These are phyloP conservation scores for Himalopsyche anomala DNA, from an alignment of 2,888 invertebrate species.

Conservation along the genomic window DNA sequence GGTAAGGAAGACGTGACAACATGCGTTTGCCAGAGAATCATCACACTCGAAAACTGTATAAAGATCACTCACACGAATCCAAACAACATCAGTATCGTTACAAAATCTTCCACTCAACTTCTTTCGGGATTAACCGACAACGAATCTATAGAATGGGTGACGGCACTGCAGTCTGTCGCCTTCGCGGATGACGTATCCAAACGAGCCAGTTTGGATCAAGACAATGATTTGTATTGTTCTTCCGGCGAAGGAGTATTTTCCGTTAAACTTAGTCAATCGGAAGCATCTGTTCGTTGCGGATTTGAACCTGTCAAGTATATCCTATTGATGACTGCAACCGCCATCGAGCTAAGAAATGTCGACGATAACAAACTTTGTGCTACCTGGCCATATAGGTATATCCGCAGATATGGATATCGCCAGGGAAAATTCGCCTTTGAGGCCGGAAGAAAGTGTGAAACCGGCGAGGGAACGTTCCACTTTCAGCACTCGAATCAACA, in stretches of 20 bases:
- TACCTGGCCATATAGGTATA: slow-evolving; percentile 91
- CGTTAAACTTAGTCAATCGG: slow-evolving; percentile 86
- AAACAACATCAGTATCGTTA: slow-evolving; percentile 82
- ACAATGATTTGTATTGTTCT: slow-evolving; percentile 92
- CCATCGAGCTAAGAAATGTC: slow-evolving; percentile 84
- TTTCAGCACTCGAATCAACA: slow-evolving; percentile 89
- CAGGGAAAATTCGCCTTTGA: slow-evolving; percentile 92
- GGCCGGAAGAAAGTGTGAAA: slow-evolving; percentile 90
- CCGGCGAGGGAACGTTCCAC: slow-evolving; percentile 89
- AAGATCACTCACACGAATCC: slow-evolving; percentile 85
- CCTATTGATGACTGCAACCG: slow-evolving; percentile 84
- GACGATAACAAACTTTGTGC: slow-evolving; percentile 81
- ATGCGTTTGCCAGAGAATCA: slow-evolving; percentile 83
- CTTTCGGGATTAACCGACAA: slow-evolving; percentile 79
- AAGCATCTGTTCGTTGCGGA: slow-evolving; percentile 86
- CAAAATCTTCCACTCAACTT: slow-evolving; percentile 83
- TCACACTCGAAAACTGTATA: slow-evolving; percentile 91
- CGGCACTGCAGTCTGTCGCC: slow-evolving; percentile 87
- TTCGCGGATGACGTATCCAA: slow-evolving; percentile 83
- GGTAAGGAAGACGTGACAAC: slow-evolving; percentile 83
- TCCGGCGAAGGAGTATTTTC: slow-evolving; percentile 89
- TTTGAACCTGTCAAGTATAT: slow-evolving; percentile 84
- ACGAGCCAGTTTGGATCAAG: slow-evolving; percentile 84
- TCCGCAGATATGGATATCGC: slow-evolving; percentile 89
- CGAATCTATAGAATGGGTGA: slow-evolving; percentile 87